Percentiles rank a stretch among this genome's conserved stretches.
phyloP scores from a whole-genome alignment of 2,113 vertebrate species.

The Pomatorhinus ruficollis region DNA sequence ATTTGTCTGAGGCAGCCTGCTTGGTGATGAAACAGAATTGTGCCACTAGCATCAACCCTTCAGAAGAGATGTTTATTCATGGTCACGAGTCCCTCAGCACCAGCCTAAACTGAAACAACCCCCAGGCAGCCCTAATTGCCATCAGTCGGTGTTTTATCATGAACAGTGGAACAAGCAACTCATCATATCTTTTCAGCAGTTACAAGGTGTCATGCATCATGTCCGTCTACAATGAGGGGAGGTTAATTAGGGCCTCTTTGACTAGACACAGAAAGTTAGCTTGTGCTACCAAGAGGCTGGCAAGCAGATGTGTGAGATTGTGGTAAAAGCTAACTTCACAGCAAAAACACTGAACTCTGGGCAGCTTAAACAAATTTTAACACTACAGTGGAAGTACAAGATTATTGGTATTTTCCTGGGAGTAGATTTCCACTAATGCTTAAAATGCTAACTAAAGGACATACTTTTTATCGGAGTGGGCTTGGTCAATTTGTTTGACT shows the following conservation, averaged over 20 bases:
- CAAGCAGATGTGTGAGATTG: background rate
- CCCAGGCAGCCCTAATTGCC: background rate
- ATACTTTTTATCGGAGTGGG: background rate
- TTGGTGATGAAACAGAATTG: background rate
- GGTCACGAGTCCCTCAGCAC: background rate
- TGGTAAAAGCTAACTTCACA: background rate
- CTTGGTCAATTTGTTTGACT: background rate
- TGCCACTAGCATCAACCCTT: background rate
- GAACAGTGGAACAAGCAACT: background rate
- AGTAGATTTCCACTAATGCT: background rate
- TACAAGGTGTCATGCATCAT: background rate
- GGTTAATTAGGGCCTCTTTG: conserved; percentile 1
- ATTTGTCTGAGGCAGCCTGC: background rate
- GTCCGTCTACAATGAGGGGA: background rate
- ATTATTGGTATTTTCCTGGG: background rate
- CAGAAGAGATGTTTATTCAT: background rate
- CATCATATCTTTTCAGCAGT: background rate
- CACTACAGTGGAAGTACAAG: background rate
- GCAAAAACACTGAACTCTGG: background rate
- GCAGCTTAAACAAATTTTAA: background rate
- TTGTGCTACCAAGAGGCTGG: background rate
- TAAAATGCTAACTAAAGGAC: background rate
- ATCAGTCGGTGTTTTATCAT: background rate
- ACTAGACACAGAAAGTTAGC: background rate
- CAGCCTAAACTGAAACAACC: background rate